phyloP scores from a whole-genome alignment of 2,113 vertebrate genomes.

The Chiloscyllium plagiosum region DNA sequence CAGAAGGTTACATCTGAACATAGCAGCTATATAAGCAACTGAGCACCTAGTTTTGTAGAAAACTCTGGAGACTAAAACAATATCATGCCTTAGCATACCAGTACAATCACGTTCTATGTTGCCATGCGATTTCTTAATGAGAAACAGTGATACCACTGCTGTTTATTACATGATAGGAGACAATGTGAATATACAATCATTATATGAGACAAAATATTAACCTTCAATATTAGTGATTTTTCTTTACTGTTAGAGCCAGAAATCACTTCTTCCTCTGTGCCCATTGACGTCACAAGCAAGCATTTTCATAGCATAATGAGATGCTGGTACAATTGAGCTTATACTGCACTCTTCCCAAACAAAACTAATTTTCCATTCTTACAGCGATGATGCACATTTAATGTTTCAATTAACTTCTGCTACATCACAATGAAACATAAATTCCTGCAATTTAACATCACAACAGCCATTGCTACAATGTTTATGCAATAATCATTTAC shows the following conservation, averaged over 20 bases:
- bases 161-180: neutral
- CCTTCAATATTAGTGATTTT: neutral
- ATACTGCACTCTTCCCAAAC: neutral
- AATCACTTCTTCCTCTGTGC: neutral
- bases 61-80: neutral
- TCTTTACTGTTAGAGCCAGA: neutral
- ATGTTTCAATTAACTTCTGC: slow-evolving; percentile 5
- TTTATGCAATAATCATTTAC: neutral
- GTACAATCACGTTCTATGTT: neutral
- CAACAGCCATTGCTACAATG: neutral
- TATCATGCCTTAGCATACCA: neutral
- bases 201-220: neutral
- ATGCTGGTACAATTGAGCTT: neutral
- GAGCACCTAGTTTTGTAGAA: neutral
- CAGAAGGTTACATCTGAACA: neutral
- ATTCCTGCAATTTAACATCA: neutral
- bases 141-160: neutral
- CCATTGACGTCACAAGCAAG: slow-evolving; percentile 8
- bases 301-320: neutral
- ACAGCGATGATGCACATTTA: slow-evolving; percentile 4
- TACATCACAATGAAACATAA: neutral
- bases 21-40: neutral
- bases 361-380: slow-evolving; percentile 14
- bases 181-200: neutral
- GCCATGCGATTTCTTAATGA: neutral